These are phyloP conservation scores for Diarsia rubi DNA, from an alignment of 2,888 invertebrate species.

Conservation along the genomic window DNA sequence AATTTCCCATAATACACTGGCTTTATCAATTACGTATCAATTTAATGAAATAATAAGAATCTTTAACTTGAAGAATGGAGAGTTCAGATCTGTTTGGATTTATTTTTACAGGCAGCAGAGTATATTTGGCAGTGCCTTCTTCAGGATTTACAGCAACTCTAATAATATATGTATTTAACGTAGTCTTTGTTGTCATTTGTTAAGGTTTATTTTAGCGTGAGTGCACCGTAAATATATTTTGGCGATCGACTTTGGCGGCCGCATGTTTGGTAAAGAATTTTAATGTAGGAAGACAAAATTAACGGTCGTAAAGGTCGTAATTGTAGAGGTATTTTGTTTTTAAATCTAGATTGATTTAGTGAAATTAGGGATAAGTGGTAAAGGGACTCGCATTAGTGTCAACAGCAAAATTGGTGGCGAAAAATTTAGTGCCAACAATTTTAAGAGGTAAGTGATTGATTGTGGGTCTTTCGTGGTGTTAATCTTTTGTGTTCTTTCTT, in stretches of 20 bases:
- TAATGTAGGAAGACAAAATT: conserved; percentile 47
- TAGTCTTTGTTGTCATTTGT: background rate
- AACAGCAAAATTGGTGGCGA: conserved; percentile 8
- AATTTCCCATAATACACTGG: conserved; percentile 42
- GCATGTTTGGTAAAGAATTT: conserved; percentile 54
- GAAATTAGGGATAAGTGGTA: conserved; percentile 27
- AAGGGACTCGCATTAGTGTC: conserved; percentile 10
- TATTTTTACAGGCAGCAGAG: conserved; percentile 16
- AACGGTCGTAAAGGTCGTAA: background rate
- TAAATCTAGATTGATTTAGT: conserved; percentile 21
- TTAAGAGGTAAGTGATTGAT: conserved; percentile 8
- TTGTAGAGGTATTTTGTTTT: conserved; percentile 34
- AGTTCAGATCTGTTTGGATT: conserved; percentile 37
- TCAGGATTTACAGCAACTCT: conserved; percentile 15
- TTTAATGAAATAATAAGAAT: background rate
- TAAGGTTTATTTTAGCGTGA: conserved; percentile 44
- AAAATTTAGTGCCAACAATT: conserved; percentile 12
- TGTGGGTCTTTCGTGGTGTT: background rate
- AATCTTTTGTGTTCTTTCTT: too few species aligned
- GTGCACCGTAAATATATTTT: conserved; percentile 17
- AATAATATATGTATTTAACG: background rate
- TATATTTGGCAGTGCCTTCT: conserved; percentile 42
- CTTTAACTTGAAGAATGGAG: conserved; percentile 5
- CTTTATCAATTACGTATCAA: conserved; percentile 33
- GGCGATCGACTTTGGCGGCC: conserved; percentile 42